These are phyloP conservation scores for Elgaria multicarinata DNA, from an alignment of 2,113 vertebrate species.

Conservation along the genomic window DNA sequence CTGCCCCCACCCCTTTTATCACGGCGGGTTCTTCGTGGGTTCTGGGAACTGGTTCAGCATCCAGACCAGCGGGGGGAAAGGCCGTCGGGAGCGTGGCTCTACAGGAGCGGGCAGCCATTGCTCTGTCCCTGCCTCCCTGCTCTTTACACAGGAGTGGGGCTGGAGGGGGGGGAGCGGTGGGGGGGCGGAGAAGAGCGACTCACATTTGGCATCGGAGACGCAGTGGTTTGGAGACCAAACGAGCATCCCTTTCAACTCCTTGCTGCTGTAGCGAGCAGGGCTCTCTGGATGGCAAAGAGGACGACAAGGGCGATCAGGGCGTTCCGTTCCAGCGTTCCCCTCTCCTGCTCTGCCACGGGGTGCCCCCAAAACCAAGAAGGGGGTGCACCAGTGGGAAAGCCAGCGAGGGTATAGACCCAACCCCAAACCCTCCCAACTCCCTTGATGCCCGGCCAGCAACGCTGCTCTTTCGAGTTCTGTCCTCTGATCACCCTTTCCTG, in stretches of 20 bases:
- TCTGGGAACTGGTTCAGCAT: background rate
- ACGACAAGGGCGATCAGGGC: background rate
- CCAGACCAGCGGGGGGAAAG: accelerated
- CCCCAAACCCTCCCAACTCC: background rate
- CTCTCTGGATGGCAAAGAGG: conserved; percentile 74
- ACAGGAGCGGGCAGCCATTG: background rate
- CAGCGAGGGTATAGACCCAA: conserved; percentile 12
- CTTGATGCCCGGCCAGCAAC: background rate
- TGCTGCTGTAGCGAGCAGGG: conserved; percentile 80
- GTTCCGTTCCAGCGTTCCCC: too few species aligned
- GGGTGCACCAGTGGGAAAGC: conserved; percentile 15
- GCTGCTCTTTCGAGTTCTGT: background rate
- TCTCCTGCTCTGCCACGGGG: too few species aligned
- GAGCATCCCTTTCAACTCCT: conserved; percentile 91
- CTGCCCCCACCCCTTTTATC: background rate
- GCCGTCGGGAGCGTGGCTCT: background rate
- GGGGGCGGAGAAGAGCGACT: conserved; percentile 61
- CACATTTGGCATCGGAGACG: conserved; percentile 92
- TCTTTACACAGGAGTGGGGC: background rate
- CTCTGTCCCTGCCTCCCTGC: background rate
- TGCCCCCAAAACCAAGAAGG: background rate
- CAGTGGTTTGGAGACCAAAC: conserved; percentile 90
- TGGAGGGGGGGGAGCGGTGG: too few species aligned
- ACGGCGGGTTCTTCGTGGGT: background rate
- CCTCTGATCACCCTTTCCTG: background rate